Evolutionary conservation across 2,888 invertebrate genomes (phyloP).

Genomic region (Pyralis farinalis): DNA sequence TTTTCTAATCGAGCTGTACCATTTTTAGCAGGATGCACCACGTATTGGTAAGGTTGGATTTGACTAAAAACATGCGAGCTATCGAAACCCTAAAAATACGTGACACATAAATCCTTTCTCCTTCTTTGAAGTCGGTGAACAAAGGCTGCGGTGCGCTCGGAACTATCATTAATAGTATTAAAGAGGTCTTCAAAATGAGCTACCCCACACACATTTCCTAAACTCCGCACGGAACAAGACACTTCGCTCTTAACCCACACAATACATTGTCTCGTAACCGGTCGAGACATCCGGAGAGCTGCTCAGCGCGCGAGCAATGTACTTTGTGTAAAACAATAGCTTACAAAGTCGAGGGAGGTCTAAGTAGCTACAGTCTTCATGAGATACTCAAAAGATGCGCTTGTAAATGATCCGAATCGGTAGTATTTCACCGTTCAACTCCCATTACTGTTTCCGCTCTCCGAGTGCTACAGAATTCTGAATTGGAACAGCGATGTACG

Average conservation of each 20-base stretch:
- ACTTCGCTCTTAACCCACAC: slow-evolving; percentile 16
- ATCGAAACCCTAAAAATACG: too few relatives aligned
- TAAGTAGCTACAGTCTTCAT: slow-evolving; percentile 39
- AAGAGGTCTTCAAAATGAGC: not conserved
- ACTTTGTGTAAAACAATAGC: slow-evolving; percentile 50
- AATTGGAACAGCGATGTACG: slow-evolving; percentile 28
- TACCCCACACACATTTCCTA: not conserved
- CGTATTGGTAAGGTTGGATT: too few relatives aligned
- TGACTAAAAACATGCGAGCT: too few relatives aligned
- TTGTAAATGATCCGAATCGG: slow-evolving; percentile 19
- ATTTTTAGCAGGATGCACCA: too few relatives aligned
- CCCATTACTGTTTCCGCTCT: slow-evolving; percentile 22
- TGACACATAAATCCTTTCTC: too few relatives aligned
- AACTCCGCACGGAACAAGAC: slow-evolving; percentile 3
- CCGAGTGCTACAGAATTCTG: slow-evolving; percentile 9
- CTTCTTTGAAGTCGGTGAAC: too few relatives aligned
- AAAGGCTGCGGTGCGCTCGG: not conserved
- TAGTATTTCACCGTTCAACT: slow-evolving; percentile 15
- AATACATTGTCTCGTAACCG: slow-evolving; percentile 41
- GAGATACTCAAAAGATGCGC: slow-evolving; percentile 24
- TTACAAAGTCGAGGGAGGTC: slow-evolving; percentile 24
- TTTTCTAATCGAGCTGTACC: too few relatives aligned
- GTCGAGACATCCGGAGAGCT: slow-evolving; percentile 23
- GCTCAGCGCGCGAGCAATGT: slow-evolving; percentile 43
- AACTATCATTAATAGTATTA: slow-evolving; percentile 3